Evolutionary conservation across 1,140 invertebrate genomes (phyloP).

Genomic region (Colletes gigas): DNA sequence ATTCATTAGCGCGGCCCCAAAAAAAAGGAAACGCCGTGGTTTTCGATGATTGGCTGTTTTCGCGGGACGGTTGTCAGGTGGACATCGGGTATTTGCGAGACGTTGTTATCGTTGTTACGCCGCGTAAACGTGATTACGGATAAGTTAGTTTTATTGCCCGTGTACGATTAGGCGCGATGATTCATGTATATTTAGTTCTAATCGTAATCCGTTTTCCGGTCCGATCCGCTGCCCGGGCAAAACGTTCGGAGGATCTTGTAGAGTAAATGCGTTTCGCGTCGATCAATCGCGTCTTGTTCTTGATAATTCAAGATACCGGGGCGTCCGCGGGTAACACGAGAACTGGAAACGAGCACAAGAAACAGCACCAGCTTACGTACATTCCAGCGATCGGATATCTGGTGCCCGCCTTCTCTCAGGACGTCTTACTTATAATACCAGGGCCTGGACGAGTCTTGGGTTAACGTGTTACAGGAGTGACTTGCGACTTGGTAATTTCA

Average conservation of each 20-base stretch:
- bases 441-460: conserved; percentile 54
- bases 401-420: conserved; percentile 59
- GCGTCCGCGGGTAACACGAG: conserved; percentile 64
- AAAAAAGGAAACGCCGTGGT: background rate
- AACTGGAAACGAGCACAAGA: conserved; percentile 50
- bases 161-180: background rate
- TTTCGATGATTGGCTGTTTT: background rate
- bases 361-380: conserved; percentile 59
- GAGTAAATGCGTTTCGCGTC: conserved; percentile 66
- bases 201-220: conserved; percentile 34
- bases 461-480: conserved; percentile 72
- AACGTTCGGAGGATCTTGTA: conserved; percentile 17
- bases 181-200: conserved; percentile 45
- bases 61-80: background rate
- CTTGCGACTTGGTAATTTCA: conserved; percentile 79
- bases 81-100: too few species aligned
- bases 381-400: conserved; percentile 69
- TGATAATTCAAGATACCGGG: conserved; percentile 52
- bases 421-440: conserved; percentile 70
- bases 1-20: background rate
- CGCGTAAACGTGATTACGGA: too few species aligned
- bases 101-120: background rate
- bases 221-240: conserved; percentile 14
- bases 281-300: conserved; percentile 63
- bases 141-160: too few species aligned